Conservation (phyloP, 30 jellyfish, hydroid and myxozoan genomes). For the Nemopilema nomurai region DNA sequence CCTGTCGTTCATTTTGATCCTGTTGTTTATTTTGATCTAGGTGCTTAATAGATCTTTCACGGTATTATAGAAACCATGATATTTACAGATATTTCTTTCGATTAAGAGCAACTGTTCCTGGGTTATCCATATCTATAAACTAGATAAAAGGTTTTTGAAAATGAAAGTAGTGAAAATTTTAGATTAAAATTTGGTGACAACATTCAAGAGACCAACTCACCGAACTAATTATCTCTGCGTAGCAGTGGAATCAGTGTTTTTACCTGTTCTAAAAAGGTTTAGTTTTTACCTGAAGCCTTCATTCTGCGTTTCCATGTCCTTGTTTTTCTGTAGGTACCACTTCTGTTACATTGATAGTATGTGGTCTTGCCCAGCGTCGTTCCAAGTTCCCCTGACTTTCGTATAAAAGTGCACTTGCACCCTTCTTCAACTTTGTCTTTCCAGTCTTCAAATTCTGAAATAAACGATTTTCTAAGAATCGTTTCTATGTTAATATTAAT, state of each 20-base stretch:
- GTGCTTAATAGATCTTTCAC: slow-evolving; percentile 3
- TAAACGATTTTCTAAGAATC: not conserved
- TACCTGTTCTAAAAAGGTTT: not conserved
- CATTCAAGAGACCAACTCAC: not conserved
- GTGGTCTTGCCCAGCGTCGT: not conserved
- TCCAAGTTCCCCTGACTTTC: not conserved
- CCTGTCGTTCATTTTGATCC: not conserved
- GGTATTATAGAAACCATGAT: slow-evolving; percentile 2
- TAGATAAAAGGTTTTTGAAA: not conserved
- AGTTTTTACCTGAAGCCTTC: not conserved
- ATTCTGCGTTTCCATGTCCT: not conserved
- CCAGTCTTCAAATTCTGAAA: slow-evolving; percentile 28
- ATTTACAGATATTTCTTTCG: not conserved
- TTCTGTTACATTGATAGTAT: not conserved
- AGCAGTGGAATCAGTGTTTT: not conserved
- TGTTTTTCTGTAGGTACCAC: slow-evolving; percentile 14
- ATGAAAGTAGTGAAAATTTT: not conserved
- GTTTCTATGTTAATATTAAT: too few relatives aligned
- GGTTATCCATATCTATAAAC: not conserved
- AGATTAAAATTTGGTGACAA: not conserved
- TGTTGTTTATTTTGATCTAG: not conserved
- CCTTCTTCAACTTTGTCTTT: slow-evolving; percentile 5
- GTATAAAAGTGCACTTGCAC: not conserved
- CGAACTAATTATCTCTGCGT: not conserved
- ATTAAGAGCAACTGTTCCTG: slow-evolving; percentile 2